These are phyloP conservation scores for Drosophila funebris DNA, from an alignment of 1,140 invertebrate species.

Conservation along the genomic window DNA sequence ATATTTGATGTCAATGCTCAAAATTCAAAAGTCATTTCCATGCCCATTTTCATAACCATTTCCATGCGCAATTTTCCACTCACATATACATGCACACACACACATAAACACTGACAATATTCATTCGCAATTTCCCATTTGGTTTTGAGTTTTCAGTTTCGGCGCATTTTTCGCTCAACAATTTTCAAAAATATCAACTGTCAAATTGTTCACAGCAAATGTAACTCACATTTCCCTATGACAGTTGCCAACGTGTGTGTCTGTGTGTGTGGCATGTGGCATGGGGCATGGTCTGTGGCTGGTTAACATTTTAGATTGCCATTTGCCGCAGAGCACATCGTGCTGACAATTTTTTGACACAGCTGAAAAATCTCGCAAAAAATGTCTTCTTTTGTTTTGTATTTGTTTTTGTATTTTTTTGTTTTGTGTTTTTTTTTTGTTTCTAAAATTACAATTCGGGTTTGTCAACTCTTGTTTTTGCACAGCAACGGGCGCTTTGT, in stretches of 20 bases:
- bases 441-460: conserved; percentile 61
- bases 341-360: conserved; percentile 79
- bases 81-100: not conserved
- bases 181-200: conserved; percentile 80
- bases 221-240: conserved; percentile 65
- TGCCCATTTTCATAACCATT: conserved; percentile 36
- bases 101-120: not conserved
- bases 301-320: conserved; percentile 61
- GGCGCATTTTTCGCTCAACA: conserved; percentile 55
- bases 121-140: conserved; percentile 1
- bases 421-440: conserved; percentile 16
- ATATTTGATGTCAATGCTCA: conserved; percentile 71
- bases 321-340: conserved; percentile 53
- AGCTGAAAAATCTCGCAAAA: conserved; percentile 73
- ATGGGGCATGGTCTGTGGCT: conserved; percentile 12
- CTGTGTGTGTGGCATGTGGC: not conserved
- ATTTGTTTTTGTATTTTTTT: conserved; percentile 33
- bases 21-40: conserved; percentile 53
- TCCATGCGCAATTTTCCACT: conserved; percentile 32
- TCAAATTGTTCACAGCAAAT: conserved; percentile 75
- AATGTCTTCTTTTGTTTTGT: conserved; percentile 44
- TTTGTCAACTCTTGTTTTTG: conserved; percentile 60
- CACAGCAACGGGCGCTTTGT: not conserved
- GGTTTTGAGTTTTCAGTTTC: conserved; percentile 25
- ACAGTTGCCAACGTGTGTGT: conserved; percentile 33